These are phyloP conservation scores for Nyleta sp. DNA, from an alignment of 2,888 invertebrate species.

Conservation along the genomic window DNA sequence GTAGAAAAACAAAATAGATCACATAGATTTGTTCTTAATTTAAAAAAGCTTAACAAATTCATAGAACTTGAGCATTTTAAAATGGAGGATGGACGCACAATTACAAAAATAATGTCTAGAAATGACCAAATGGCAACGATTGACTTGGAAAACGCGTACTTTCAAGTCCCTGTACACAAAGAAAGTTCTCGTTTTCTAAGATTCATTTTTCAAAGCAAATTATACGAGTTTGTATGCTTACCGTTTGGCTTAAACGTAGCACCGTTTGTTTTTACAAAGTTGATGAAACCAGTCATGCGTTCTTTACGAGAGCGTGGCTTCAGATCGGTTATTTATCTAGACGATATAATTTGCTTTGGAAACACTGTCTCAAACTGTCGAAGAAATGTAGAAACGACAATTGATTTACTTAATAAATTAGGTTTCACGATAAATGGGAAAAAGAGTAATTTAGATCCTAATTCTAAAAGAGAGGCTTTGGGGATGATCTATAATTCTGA, in stretches of 20 bases:
- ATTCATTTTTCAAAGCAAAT: constrained; percentile 54
- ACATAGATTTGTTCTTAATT: constrained; percentile 50
- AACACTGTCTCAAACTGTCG: background rate
- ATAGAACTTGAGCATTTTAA: constrained; percentile 27
- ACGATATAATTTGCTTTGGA: constrained; percentile 60
- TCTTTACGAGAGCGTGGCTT: constrained; percentile 29
- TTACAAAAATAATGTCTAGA: constrained; percentile 26
- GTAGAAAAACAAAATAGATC: constrained; percentile 36
- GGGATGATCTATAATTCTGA: constrained; percentile 18
- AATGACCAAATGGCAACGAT: constrained; percentile 44
- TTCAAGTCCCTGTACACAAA: constrained; percentile 35
- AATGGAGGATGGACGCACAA: constrained; percentile 54
- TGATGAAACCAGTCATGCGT: constrained; percentile 59
- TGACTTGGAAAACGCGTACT: constrained; percentile 57
- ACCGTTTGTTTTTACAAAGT: constrained; percentile 36
- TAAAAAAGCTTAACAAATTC: constrained; percentile 52
- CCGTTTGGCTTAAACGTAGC: constrained; percentile 62
- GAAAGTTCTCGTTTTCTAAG: constrained; percentile 49
- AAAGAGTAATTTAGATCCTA: background rate
- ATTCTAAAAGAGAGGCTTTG: background rate
- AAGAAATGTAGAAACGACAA: background rate
- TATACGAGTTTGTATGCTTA: constrained; percentile 61
- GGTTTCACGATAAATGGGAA: constrained; percentile 18
- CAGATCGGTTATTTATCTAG: constrained; percentile 50
- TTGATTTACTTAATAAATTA: background rate